Evolutionary conservation across 2,113 vertebrate species (phyloP).

Genomic region (Megaceryle maxima): DNA sequence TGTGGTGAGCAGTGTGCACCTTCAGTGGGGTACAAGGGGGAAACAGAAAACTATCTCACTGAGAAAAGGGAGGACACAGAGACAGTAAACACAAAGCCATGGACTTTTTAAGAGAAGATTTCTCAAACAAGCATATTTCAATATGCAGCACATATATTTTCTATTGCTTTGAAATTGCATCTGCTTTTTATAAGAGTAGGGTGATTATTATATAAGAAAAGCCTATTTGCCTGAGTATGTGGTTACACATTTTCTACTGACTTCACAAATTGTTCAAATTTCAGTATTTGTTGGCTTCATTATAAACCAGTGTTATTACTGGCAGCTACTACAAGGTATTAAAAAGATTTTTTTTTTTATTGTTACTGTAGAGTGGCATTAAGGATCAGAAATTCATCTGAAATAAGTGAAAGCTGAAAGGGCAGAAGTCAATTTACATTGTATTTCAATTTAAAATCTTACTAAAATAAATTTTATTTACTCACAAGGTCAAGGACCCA

Average conservation of each 20-base stretch:
- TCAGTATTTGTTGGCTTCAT: constrained; percentile 61
- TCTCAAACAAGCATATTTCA: not conserved
- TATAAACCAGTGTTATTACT: constrained; percentile 52
- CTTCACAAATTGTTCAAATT: constrained; percentile 66
- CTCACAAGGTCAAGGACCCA: not conserved
- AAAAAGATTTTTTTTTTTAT: constrained; percentile 17
- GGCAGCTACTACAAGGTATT: constrained; percentile 20
- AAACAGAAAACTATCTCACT: not conserved
- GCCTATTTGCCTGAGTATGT: constrained; percentile 39
- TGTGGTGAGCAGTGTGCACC: constrained; percentile 30
- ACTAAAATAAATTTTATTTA: not conserved
- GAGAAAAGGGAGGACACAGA: not conserved
- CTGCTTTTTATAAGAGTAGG: constrained; percentile 37
- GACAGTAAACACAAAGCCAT: not conserved
- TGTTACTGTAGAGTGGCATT: not conserved
- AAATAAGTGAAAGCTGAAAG: constrained; percentile 1
- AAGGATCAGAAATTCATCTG: constrained; percentile 25
- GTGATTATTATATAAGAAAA: constrained; percentile 59
- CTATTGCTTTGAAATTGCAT: constrained; percentile 56
- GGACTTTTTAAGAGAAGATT: not conserved
- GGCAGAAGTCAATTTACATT: not conserved
- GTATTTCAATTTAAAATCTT: not conserved
- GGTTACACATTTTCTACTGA: constrained; percentile 68
- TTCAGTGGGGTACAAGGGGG: fast-evolving
- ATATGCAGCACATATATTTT: not conserved